Evolutionary conservation across 2,888 invertebrate genomes (phyloP), one percentile per base, ranked within the genome.

Genomic region (Catocala sponsa): DNA sequence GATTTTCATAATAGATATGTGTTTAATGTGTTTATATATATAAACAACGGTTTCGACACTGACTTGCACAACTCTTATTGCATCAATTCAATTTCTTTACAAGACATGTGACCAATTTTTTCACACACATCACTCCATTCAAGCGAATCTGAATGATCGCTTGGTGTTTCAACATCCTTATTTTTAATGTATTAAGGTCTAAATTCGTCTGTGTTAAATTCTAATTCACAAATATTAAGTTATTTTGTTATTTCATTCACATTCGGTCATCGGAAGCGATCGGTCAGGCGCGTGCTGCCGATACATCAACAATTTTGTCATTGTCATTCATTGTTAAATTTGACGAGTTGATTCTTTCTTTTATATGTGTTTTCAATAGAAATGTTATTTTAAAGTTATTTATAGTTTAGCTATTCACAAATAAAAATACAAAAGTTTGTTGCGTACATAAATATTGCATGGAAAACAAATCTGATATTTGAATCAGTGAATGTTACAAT

Each of bases 221-320:
- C 56, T 59, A 65, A 53, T 59, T 67, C 32, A 60, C 46, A 60
- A 79, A 80, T 79, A 81, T 74, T 67, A 66, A 71, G 75, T 80
- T 83, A 84, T 83, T 62, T 56, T 48, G 52, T 41, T 47, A 43
- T 61, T 57, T 62, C 82, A 80, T 80, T 82, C 80, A 77, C 79
- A 70, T 62, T 72, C 78, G 72, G 68, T 83, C 80, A 76, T 78
- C 87, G 87, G 87, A 90, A 88, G 78, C 77, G 85, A 88, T 87
- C 84, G 75, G 78, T 83, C 80, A 78, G 81, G 48, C 91, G 86
- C 92, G 93, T 91, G 93, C 71, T 65, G 65, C 70, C 81, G 81
- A 92, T 93, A 86, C 83, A 92, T 93, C 92, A 93, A 68, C 63
- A 76, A 72, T 72, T 74, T 67, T 64, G 68, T 71, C 66, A 63